Conservation (phyloP, 37 sponge, comb jelly and placozoan genomes). For the Ianthella basta region DNA sequence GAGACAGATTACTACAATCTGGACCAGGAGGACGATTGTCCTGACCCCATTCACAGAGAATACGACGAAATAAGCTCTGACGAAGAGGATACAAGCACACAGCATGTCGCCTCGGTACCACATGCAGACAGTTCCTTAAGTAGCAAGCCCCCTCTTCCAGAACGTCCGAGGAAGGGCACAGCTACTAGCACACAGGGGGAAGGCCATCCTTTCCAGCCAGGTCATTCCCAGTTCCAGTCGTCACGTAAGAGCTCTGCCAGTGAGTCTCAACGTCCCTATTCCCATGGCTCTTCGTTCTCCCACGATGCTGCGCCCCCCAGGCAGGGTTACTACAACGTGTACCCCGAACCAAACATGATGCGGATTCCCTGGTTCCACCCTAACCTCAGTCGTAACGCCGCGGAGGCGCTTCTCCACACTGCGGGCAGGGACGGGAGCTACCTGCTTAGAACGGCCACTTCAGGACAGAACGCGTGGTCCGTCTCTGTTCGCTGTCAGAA, state of each 20-base stretch:
- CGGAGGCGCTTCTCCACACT: slow-evolving; percentile 20
- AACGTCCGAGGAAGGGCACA: too few species aligned
- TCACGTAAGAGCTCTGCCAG: too few species aligned
- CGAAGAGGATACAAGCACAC: background rate
- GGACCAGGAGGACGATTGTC: background rate
- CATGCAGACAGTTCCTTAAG: background rate
- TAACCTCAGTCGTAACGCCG: slow-evolving; percentile 7
- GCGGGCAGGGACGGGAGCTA: slow-evolving; percentile 8
- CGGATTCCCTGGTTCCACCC: slow-evolving; percentile 14
- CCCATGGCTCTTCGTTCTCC: too few species aligned
- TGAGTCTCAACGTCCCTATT: too few species aligned
- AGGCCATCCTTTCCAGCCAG: too few species aligned
- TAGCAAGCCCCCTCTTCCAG: slow-evolving; percentile 1
- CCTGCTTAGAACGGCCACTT: background rate
- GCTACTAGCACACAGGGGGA: too few species aligned
- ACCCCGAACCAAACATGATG: background rate
- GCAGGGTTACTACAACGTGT: background rate
- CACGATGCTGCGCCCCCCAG: too few species aligned
- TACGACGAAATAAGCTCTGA: slow-evolving; percentile 29
- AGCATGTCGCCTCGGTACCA: background rate
- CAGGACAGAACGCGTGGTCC: slow-evolving; percentile 11
- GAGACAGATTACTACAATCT: background rate
- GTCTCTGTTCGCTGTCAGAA: slow-evolving; percentile 54
- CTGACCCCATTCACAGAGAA: slow-evolving; percentile 9
- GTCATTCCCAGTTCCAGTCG: too few species aligned